A percentile compares a stretch with the other conserved stretches of the same genome.
Conservation (phyloP, 2,888 invertebrate species). For the Steinernema carpocapsae region DNA sequence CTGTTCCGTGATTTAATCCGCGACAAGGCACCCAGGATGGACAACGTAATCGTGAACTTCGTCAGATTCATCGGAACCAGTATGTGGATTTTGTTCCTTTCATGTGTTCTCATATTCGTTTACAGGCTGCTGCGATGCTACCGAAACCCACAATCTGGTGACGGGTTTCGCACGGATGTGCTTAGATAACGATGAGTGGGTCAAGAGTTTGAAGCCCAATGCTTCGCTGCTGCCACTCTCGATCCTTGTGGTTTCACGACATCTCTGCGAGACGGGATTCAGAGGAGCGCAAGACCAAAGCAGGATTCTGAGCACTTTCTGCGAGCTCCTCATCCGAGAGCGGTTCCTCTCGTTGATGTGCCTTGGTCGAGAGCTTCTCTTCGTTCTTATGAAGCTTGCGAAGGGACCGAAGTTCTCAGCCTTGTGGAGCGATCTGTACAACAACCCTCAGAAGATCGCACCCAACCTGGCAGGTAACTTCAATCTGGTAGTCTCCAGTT, state of each 20-base stretch:
- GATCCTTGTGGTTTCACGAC: conserved; percentile 43
- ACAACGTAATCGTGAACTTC: conserved; percentile 54
- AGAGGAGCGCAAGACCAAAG: conserved; percentile 14
- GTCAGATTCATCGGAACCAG: conserved; percentile 45
- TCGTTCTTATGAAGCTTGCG: conserved; percentile 52
- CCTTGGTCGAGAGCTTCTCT: conserved; percentile 55
- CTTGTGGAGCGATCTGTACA: conserved; percentile 51
- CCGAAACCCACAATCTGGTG: conserved; percentile 39
- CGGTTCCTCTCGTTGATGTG: conserved; percentile 42
- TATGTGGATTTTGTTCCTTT: conserved; percentile 25
- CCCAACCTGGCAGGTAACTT: conserved; percentile 7
- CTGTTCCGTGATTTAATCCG: conserved; percentile 52
- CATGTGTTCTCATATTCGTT: not conserved
- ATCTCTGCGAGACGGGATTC: conserved; percentile 41
- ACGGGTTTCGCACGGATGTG: conserved; percentile 41
- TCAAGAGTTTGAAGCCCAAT: conserved; percentile 42
- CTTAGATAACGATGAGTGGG: conserved; percentile 41
- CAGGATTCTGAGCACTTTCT: conserved; percentile 37
- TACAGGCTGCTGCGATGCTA: conserved; percentile 31
- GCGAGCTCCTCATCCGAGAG: conserved; percentile 40
- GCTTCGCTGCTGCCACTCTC: conserved; percentile 36
- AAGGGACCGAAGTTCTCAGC: conserved; percentile 47
- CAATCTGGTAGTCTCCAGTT: not conserved
- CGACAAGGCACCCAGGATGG: conserved; percentile 52
- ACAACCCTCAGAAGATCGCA: conserved; percentile 36